These are phyloP conservation scores for Sebastes minor DNA, from an alignment of 2,797 vertebrate species.

Conservation along the genomic window DNA sequence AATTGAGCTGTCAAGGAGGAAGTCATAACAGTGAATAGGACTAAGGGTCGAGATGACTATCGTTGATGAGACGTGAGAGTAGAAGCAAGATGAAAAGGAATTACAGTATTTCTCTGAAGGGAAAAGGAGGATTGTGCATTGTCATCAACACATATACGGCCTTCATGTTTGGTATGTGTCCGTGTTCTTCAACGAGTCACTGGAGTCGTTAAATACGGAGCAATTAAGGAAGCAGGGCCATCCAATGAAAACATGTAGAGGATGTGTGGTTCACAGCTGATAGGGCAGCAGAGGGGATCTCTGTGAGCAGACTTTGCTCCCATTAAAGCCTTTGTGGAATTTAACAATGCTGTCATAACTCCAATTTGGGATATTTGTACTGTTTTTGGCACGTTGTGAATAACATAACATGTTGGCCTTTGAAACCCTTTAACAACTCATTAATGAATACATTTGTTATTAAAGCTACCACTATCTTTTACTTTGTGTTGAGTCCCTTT, in stretches of 20 bases:
- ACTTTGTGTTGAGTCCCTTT: neutral
- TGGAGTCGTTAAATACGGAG: conserved; percentile 23
- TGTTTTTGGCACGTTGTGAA: neutral
- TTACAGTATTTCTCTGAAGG: neutral
- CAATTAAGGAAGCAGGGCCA: conserved; percentile 59
- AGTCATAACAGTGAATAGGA: conserved; percentile 53
- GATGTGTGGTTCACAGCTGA: conserved; percentile 55
- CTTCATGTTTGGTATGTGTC: neutral
- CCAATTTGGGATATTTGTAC: neutral
- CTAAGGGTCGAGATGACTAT: conserved; percentile 31
- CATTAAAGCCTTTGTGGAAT: conserved; percentile 22
- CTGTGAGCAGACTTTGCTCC: conserved; percentile 5
- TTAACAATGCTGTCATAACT: neutral
- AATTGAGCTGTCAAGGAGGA: conserved; percentile 53
- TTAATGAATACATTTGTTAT: neutral
- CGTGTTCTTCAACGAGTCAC: neutral
- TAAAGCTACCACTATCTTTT: neutral
- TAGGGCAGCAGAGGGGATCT: neutral
- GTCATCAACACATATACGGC: neutral
- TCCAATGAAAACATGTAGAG: conserved; percentile 63
- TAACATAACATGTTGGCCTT: neutral
- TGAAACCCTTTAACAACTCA: neutral
- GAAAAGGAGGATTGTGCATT: neutral
- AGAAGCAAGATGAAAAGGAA: neutral
- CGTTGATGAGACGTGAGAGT: neutral